Evolutionary conservation across 2,888 invertebrate species (phyloP), one percentile per base, ranked within the genome.

Genomic region (Agrotis exclamationis): DNA sequence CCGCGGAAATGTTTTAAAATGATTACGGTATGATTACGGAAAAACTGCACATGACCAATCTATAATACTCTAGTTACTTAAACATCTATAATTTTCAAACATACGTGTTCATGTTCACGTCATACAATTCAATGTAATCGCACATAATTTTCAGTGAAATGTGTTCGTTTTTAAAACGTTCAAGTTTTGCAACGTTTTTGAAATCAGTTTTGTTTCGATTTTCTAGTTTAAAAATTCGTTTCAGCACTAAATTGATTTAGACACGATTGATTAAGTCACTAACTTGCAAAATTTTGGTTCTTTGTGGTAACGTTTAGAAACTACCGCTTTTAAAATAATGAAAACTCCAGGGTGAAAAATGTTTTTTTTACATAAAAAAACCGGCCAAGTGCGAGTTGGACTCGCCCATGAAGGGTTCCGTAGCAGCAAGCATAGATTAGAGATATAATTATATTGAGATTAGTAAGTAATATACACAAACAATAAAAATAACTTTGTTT

Each of bases 1-100:
- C 18, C 64, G 51, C 75, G 79, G 83, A 79, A 79, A 80, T 83
- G 56, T 72, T 74, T 64, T 63, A 59, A 76, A 73, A 73, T 83
- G 20, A 76, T 79, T 79, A 50, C 63, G 20, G 50, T 16, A 60
- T 54, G 62, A 81, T 79, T 74, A 64, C 68, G 71, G 63, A 70
- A 84, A 81, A 80, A 84, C 69, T 81, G 69, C 82, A 70, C 70
- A 69, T 72, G 79, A 69, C 75, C 59, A 79, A 83, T 83, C 70
- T 70, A 57, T 84, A 78, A 83, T 78, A 70, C 28, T 71, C 58
- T 63, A 63, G 70, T 79, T 76, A 66, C 48, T 72, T 53, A 68
- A 68, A 67, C 59, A 45, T 56, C 50, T 67, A 39, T 58, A 64
- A 63, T 71, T 70, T 74, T 64, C 65, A 50, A 50, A 58, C 54